Percentiles rank a stretch among this genome's conserved stretches.
These are phyloP conservation scores for Eupelmus urozonus DNA, from an alignment of 2,888 invertebrate species.

Conservation along the genomic window DNA sequence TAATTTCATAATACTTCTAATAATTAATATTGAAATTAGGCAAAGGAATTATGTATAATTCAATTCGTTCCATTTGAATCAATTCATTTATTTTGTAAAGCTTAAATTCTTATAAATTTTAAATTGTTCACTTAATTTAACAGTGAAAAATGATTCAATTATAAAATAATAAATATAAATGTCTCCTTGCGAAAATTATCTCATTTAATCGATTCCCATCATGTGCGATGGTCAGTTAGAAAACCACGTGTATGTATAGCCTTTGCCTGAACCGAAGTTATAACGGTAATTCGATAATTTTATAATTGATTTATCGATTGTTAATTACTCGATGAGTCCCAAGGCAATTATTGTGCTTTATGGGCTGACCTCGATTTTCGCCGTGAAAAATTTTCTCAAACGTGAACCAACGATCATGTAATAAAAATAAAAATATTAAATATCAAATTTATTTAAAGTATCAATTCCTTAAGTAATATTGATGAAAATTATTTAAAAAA, in stretches of 20 bases:
- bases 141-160: background rate
- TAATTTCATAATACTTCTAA: too few relatives aligned
- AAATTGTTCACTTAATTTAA: background rate
- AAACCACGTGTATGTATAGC: background rate
- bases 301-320: conserved; percentile 68
- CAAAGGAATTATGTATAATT: too few relatives aligned
- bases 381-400: too few relatives aligned
- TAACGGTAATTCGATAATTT: conserved; percentile 65
- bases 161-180: background rate
- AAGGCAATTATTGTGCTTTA: conserved; percentile 48
- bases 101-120: background rate
- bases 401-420: too few relatives aligned
- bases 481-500: too few relatives aligned
- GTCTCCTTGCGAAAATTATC: background rate
- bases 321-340: conserved; percentile 62
- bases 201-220: conserved; percentile 1
- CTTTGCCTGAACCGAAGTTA: conserved; percentile 10
- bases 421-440: too few relatives aligned
- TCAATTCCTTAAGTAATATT: too few relatives aligned
- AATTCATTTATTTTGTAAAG: too few relatives aligned
- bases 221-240: background rate
- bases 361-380: conserved; percentile 22
- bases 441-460: too few relatives aligned
- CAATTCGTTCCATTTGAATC: too few relatives aligned
- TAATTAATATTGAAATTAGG: too few relatives aligned